Evolutionary conservation across 1,140 invertebrate genomes (phyloP), one percentile per base, ranked within the genome.

Genomic region (Apocrypta bakeri): DNA sequence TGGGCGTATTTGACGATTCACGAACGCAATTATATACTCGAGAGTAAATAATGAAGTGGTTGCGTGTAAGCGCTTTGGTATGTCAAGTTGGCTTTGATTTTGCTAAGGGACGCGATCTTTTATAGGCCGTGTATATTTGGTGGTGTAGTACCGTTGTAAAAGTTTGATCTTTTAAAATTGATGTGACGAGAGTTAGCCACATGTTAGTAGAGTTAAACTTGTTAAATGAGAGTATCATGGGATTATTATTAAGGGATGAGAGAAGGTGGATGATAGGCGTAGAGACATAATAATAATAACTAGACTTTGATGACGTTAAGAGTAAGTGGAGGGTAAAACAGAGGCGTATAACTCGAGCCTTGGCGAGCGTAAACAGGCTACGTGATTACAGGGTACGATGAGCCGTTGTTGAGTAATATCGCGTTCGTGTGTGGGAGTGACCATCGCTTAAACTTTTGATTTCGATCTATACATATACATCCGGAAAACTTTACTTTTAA

Each of bases 221-320:
- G 24, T 63, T 63, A 63, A 63, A 63, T 7, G 12, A 8, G 7
- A 63, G 17, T n/a, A 1, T n/a, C 61, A 63, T 63, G 1, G 17
- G 24, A 63, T 63, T n/a, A 25, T 25, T 8, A 63, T 63, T 29
- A 68, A n/a, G 12, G 9, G 24, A 68, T 68, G 64, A 29, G 9
- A 68, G 27, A 68, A 71, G 68, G 68, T 21, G 31, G 27, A n/a
- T 63, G 8, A n/a, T n/a, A n/a, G 61, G 61, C 21, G 2, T n/a
- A 25, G 24, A 25, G 24, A 63, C 21, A 37, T 71, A 37, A 71
- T 71, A 21, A 71, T 71, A 71, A n/a, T n/a, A n/a, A n/a, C n/a
- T n/a, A 71, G 31, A 71, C 12, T 37, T 71, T 71, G 68, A 71
- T 71, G 68, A 71, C 31, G n/a, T 71, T 71, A 37, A 71, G 68